These are phyloP conservation scores for Bombus terrestris DNA, from an alignment of 1,140 invertebrate species.

Conservation along the genomic window DNA sequence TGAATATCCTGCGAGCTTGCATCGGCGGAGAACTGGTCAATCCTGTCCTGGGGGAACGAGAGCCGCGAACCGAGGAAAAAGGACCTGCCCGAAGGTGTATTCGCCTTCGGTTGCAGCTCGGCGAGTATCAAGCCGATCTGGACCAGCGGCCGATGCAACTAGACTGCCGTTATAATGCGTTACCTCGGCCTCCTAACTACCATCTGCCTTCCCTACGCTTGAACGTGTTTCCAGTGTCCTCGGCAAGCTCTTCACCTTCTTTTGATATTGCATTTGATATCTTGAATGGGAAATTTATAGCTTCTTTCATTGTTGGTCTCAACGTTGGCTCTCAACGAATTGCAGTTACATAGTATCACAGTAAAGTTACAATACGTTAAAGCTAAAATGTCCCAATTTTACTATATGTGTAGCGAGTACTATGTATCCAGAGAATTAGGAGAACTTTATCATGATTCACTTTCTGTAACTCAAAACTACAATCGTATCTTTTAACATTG, in stretches of 20 bases:
- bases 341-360: not conserved
- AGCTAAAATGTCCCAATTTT: not conserved
- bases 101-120: conserved; percentile 21
- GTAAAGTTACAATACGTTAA: not conserved
- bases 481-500: not conserved
- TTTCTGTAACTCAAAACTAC: not conserved
- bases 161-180: not conserved
- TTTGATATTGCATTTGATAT: not conserved
- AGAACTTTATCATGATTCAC: not conserved
- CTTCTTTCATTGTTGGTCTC: not conserved
- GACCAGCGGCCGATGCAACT: conserved; percentile 39
- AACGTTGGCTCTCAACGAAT: not conserved
- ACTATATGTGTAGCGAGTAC: not conserved
- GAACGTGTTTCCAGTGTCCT: not conserved
- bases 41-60: conserved; percentile 59
- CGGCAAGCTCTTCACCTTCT: not conserved
- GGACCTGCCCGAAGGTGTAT: conserved; percentile 47
- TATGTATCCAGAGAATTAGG: no score
- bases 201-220: not conserved
- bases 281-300: not conserved
- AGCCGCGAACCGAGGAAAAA: conserved; percentile 52
- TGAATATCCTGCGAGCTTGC: conserved; percentile 59
- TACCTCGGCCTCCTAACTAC: not conserved
- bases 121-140: conserved; percentile 31
- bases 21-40: conserved; percentile 60